Evolutionary conservation across 2,113 vertebrate genomes (phyloP).

Genomic region (Amphiprion percula): DNA sequence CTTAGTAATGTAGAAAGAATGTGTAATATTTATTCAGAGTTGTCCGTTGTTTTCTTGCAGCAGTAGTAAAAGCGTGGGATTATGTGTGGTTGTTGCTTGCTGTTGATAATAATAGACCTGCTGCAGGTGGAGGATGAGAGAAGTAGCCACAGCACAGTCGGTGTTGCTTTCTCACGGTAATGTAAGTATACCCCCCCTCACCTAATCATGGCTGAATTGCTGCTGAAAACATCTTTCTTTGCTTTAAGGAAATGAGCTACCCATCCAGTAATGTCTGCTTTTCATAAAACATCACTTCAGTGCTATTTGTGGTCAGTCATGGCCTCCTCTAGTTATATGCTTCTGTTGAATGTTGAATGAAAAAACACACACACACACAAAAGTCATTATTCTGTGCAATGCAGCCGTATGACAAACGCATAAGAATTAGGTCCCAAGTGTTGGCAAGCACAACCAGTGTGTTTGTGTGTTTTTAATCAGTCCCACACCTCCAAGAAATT

Average conservation of each 20-base stretch:
- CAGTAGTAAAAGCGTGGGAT: slow-evolving; percentile 24
- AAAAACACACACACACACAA: background rate
- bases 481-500: slow-evolving; percentile 36
- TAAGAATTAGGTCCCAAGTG: background rate
- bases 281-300: background rate
- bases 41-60: slow-evolving; percentile 40
- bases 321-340: slow-evolving; percentile 1
- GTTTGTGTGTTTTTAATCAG: slow-evolving; percentile 27
- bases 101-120: slow-evolving; percentile 54
- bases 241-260: background rate
- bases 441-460: background rate
- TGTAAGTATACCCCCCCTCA: background rate
- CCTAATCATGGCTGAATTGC: slow-evolving; percentile 6
- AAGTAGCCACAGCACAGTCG: slow-evolving; percentile 21
- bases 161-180: slow-evolving; percentile 14
- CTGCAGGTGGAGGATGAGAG: slow-evolving; percentile 34
- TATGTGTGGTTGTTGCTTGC: slow-evolving; percentile 26
- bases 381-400: slow-evolving; percentile 7
- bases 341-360: slow-evolving; percentile 7
- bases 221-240: slow-evolving; percentile 14
- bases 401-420: background rate
- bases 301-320: background rate
- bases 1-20: slow-evolving; percentile 15
- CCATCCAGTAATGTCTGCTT: background rate
- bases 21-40: slow-evolving; percentile 40